A percentile compares a stretch with the other conserved stretches of the same genome.
Conservation (phyloP, 2,888 invertebrate species). For the Aphodius sticticus region DNA sequence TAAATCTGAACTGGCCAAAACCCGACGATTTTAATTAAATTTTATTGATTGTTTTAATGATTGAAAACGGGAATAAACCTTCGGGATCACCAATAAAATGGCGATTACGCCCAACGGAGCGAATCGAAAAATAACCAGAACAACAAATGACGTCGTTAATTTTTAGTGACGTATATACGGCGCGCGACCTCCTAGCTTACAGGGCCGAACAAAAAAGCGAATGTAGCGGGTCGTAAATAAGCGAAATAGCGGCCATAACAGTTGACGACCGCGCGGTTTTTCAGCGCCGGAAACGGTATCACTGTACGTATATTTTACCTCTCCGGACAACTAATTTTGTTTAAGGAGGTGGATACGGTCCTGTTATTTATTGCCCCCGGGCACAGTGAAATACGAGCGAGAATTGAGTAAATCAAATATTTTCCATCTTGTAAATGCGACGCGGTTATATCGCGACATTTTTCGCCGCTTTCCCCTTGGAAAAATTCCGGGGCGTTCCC, state of each 20-base stretch:
- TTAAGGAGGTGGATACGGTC: background rate
- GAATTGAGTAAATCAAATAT: conserved; percentile 25
- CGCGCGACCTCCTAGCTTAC: background rate
- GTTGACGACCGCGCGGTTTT: conserved; percentile 4
- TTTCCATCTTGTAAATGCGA: conserved; percentile 23
- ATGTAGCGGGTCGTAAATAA: background rate
- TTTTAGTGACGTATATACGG: conserved; percentile 4
- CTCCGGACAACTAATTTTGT: background rate
- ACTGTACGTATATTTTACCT: background rate
- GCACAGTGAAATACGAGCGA: conserved; percentile 14
- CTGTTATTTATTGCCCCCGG: background rate
- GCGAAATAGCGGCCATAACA: background rate
- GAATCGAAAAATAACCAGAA: background rate
- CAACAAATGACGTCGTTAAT: background rate
- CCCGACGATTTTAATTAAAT: background rate
- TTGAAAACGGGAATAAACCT: background rate
- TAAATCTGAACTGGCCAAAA: too few relatives aligned
- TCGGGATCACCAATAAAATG: background rate
- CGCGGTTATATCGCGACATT: conserved; percentile 6
- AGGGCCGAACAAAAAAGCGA: background rate
- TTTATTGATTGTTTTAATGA: background rate
- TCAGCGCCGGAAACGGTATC: background rate
- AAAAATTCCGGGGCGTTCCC: background rate
- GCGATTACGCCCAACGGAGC: background rate
- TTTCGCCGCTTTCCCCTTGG: background rate